Evolutionary conservation across 2,797 vertebrate genomes (phyloP), one percentile per base, ranked within the genome.

Genomic region (Pangasius macronema): DNA sequence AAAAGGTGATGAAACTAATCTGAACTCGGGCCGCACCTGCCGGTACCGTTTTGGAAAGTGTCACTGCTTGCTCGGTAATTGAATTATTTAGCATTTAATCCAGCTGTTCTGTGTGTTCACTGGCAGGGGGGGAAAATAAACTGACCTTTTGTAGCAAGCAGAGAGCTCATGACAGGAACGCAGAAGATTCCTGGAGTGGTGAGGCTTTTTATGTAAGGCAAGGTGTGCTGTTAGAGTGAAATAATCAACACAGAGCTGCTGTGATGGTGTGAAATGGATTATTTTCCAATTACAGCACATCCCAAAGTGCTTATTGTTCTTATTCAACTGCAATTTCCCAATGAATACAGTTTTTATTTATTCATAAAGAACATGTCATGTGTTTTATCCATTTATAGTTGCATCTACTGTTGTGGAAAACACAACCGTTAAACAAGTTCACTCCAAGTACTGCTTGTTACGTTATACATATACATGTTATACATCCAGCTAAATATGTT

Each of bases 21-120:
- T 85, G 53, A 49, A 72, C 76, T 67, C 77, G 8, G 8, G 77
- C 51, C 55, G 79, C 88, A 91, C 88, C 88, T 87, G 87, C 80
- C 83, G 70, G 75, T 36, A 46, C 14, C 7, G 13, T 85, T 77
- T 82, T 39, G 18, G 49, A 20, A 84, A 24, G 51, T 84, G 81
- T 68, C 82, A 46, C n/a, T 65, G 57, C 59, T 63, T 42, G 39
- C 59, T 85, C 22, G 39, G 65, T 83, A 89, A 90, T 89, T 87
- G 46, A 89, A 89, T 88, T 87, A 88, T 83, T 81, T 67, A 89
- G 89, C 24, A 79, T 89, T 87, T 63, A 85, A 76, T 85, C 85
- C 85, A 90, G 87, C 85, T 82, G 65, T 67, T 89, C 73, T 81
- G 72, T 68, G 72, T 46, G 30, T 79, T 85, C 63, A 51, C 39